Evolutionary conservation across 2,797 vertebrate species (phyloP), one percentile per base, ranked within the genome.

Genomic region (Podargus strigoides): DNA sequence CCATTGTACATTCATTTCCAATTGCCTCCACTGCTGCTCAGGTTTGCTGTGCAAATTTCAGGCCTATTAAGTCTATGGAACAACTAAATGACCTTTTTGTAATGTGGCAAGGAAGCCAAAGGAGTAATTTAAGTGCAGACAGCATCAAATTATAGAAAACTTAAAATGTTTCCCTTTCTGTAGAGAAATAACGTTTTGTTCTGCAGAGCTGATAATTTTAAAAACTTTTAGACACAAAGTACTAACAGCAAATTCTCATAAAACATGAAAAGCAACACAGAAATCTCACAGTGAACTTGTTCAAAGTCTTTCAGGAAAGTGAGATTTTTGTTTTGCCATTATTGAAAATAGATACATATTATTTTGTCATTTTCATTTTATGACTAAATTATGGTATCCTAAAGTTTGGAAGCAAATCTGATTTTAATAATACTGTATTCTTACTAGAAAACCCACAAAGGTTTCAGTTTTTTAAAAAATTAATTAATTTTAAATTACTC

Each of bases 281-380:
- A 96, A 89, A 77, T 86, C 75, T 93, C 22, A 7, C 63, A 55
- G 8, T 42, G 46, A 95, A 91, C 47, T 85, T 85, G 28, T 58
- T 86, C 17, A 89, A 60, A 91, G 55, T 80, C 28, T 94, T 79
- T 92, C 63, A 85, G 84, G 75, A 92, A 87, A 81, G 26, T 24
- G 60, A n/a, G 30, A 70, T 19, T 74, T 53, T 59, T 88, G 9
- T 79, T 88, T 89, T 95, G 42, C 47, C 10, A 7, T 74, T 92
- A 41, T 84, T 92, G 78, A 93, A 39, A 95, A 67, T 36, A 52
- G 70, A 56, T 89, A 63, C 21, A 50, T 94, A 85, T 62, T 50
- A 63, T 55, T 95, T 95, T 95, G 39, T 81, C 52, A 28, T 80
- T 95, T 96, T 92, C 15, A 46, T 95, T 95, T 92, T 96, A 39